Evolutionary conservation across 2,797 vertebrate species (phyloP).

Genomic region (Tokudaia muenninki): DNA sequence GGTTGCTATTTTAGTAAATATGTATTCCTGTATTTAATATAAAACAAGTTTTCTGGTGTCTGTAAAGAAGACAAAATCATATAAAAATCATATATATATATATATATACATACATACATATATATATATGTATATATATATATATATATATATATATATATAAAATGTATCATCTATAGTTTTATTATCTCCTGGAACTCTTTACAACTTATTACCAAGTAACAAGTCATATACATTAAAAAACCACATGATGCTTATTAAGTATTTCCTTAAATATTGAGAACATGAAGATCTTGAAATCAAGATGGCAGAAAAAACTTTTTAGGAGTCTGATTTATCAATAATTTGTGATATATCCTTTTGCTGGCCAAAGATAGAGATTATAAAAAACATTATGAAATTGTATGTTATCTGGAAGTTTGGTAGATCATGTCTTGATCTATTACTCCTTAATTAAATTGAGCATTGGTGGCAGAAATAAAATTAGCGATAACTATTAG

Average conservation of each 20-base stretch:
- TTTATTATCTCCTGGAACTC: neutral
- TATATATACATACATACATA: too few relatives aligned
- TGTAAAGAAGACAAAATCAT: neutral
- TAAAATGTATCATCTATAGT: neutral
- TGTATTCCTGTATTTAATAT: neutral
- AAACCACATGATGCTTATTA: neutral
- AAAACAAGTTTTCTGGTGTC: neutral
- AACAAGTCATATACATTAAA: neutral
- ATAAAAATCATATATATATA: too few relatives aligned
- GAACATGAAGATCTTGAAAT: neutral
- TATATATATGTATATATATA: too few relatives aligned
- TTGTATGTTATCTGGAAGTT: neutral
- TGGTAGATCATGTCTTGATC: neutral
- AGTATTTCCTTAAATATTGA: neutral
- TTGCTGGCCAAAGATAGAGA: neutral
- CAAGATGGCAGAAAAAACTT: neutral
- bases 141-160: too few relatives aligned
- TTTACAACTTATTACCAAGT: neutral
- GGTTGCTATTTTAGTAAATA: neutral
- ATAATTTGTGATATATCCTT: neutral
- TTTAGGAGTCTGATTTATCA: too few relatives aligned
- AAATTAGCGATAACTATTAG: neutral
- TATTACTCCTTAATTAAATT: neutral
- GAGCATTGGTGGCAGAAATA: neutral
- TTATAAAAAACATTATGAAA: neutral